A percentile compares a stretch with the other conserved stretches of the same genome.
Conservation (phyloP, 2,888 invertebrate species). For the Laothoe populi region DNA sequence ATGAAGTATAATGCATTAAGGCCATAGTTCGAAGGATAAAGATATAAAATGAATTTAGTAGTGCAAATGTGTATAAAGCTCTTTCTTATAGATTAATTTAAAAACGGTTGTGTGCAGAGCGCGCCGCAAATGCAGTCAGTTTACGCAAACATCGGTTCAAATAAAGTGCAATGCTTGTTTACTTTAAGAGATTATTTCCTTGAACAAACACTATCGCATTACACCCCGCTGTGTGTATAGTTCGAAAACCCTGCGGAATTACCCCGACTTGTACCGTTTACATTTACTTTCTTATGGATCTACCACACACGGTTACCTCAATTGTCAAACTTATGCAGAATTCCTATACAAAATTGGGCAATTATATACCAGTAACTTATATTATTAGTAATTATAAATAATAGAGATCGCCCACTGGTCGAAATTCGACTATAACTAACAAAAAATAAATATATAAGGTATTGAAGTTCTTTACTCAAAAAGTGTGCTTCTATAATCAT, state of each 20-base stretch:
- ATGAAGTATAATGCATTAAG: not conserved
- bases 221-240: slow-evolving; percentile 55
- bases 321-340: slow-evolving; percentile 8
- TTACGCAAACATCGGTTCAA: slow-evolving; percentile 62
- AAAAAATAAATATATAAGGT: no score
- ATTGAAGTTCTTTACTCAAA: no score
- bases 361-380: no score
- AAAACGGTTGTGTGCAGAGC: slow-evolving; percentile 47
- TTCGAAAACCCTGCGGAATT: slow-evolving; percentile 64
- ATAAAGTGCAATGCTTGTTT: slow-evolving; percentile 75
- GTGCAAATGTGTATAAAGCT: slow-evolving; percentile 16
- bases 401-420: no score
- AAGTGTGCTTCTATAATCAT: no score
- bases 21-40: not conserved
- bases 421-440: no score
- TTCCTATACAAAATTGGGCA: not conserved
- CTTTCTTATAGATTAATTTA: slow-evolving; percentile 26
- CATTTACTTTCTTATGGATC: slow-evolving; percentile 60
- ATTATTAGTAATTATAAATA: no score
- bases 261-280: slow-evolving; percentile 59
- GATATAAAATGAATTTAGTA: slow-evolving; percentile 4
- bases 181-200: slow-evolving; percentile 76
- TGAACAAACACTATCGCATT: slow-evolving; percentile 68
- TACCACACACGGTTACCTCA: slow-evolving; percentile 43
- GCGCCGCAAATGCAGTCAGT: slow-evolving; percentile 46